phyloP scores from a whole-genome alignment of 2,113 vertebrate species.

The Ptilonorhynchus violaceus region DNA sequence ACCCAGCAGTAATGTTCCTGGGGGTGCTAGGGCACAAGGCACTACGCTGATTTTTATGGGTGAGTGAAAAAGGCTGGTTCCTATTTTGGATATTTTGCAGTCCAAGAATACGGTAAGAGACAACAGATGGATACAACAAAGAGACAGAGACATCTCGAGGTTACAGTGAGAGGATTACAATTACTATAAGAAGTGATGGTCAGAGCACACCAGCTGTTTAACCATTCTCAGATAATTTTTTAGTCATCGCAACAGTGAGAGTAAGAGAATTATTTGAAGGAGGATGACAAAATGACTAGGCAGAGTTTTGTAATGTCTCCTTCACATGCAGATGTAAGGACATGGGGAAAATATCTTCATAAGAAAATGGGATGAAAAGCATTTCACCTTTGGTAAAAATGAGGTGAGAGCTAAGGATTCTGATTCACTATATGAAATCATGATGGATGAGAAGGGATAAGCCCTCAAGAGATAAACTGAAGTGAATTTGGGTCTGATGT shows the following conservation, averaged over 20 bases:
- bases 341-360: background rate
- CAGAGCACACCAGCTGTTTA: constrained; percentile 33
- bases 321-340: background rate
- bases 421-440: background rate
- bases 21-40: background rate
- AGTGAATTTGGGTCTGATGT: constrained; percentile 2
- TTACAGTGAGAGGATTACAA: constrained; percentile 34
- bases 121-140: constrained; percentile 23
- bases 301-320: background rate
- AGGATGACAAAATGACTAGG: background rate
- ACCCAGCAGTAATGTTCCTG: background rate
- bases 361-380: background rate
- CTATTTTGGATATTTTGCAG: background rate
- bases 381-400: background rate
- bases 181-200: constrained; percentile 35
- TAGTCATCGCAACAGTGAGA: background rate
- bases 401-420: background rate
- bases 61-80: background rate
- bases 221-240: constrained; percentile 1
- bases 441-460: background rate
- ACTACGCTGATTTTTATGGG: background rate
- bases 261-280: background rate
- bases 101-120: background rate
- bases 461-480: background rate
- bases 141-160: background rate